Percentiles rank a stretch among this genome's conserved stretches.
Conservation (phyloP, 2,797 vertebrate genomes). For the Lepidocolaptes lacrymiger region DNA sequence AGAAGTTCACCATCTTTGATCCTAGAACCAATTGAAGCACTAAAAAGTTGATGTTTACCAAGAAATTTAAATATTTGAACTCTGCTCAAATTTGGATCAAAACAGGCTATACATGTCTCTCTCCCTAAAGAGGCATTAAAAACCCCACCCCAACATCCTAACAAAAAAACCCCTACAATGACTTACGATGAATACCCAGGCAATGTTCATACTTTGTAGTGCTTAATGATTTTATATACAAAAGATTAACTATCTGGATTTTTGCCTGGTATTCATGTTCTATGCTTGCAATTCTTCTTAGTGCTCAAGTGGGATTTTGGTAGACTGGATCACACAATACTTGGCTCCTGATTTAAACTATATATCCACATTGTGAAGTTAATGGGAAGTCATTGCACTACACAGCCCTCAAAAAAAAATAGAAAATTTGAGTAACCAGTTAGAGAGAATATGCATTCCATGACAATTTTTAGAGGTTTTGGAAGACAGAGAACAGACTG, state of each 20-base stretch:
- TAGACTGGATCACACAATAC: background rate
- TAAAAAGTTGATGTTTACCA: background rate
- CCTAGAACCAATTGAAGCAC: accelerated
- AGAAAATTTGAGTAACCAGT: background rate
- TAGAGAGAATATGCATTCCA: background rate
- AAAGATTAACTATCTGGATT: background rate
- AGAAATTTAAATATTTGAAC: background rate
- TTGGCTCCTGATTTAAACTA: background rate
- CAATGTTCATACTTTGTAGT: background rate
- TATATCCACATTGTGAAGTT: background rate
- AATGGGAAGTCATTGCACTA: background rate
- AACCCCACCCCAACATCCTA: accelerated
- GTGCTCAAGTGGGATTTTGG: background rate
- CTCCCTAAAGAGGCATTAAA: background rate
- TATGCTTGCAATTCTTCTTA: background rate
- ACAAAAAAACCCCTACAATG: background rate
- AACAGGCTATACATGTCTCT: background rate
- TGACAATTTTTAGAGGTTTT: background rate
- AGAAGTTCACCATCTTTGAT: background rate
- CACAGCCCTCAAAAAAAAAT: background rate
- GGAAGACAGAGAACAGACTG: background rate
- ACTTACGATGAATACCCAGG: background rate
- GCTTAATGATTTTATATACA: background rate
- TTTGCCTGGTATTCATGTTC: background rate
- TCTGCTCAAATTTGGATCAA: background rate